A percentile compares a stretch with the other conserved stretches of the same genome.
Conservation (phyloP, 2,797 vertebrate species). For the Acanthurus tractus region DNA sequence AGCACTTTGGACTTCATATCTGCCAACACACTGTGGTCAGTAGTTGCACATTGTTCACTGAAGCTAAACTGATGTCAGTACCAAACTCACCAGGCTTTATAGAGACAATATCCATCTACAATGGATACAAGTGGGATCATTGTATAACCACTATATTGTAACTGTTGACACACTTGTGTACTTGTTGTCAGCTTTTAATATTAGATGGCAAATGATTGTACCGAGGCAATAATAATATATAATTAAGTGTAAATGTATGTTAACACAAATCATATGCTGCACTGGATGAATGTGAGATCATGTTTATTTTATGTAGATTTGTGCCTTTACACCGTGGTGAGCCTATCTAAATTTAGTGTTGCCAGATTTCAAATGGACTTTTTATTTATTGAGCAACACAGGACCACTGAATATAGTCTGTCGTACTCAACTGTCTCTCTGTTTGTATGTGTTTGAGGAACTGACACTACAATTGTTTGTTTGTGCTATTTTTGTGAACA, state of each 20-base stretch:
- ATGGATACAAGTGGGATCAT: not conserved
- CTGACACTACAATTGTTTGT: slow-evolving; percentile 19
- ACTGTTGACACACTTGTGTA: slow-evolving; percentile 41
- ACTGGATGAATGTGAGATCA: slow-evolving; percentile 32
- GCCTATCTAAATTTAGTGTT: slow-evolving; percentile 43
- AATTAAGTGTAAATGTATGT: slow-evolving; percentile 36
- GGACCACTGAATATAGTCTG: slow-evolving; percentile 33
- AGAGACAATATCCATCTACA: slow-evolving; percentile 22
- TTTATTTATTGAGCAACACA: slow-evolving; percentile 33
- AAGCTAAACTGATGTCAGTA: slow-evolving; percentile 5
- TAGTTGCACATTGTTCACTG: slow-evolving; percentile 12
- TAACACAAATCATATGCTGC: slow-evolving; percentile 33
- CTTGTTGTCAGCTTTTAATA: slow-evolving; percentile 52
- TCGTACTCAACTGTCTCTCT: slow-evolving; percentile 7
- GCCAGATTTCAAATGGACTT: slow-evolving; percentile 35
- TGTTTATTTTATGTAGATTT: slow-evolving; percentile 53
- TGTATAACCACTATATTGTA: slow-evolving; percentile 21
- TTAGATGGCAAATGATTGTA: slow-evolving; percentile 58
- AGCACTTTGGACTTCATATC: slow-evolving; percentile 28
- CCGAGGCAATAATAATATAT: slow-evolving; percentile 59
- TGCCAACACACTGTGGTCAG: slow-evolving; percentile 22
- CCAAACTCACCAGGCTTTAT: slow-evolving; percentile 22
- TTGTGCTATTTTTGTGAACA: slow-evolving; percentile 47
- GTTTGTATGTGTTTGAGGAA: slow-evolving; percentile 29
- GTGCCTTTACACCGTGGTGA: slow-evolving; percentile 61